Percentiles rank a stretch among this genome's conserved stretches.
phyloP scores from a whole-genome alignment of 2,888 invertebrate species.

The Chrysolina americana region DNA sequence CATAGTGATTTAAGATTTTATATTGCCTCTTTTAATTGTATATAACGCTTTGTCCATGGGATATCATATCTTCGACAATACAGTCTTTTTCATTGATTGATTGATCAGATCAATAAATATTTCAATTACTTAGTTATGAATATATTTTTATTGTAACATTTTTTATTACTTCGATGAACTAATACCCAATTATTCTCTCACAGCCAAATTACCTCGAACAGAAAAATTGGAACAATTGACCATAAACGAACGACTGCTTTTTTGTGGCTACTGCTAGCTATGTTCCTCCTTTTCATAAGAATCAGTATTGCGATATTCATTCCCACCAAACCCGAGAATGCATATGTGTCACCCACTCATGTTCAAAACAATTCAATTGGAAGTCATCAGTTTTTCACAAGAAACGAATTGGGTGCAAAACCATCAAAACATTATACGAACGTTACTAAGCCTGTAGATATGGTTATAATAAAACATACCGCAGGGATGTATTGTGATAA shows the following conservation, averaged over 20 bases:
- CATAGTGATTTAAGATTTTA: too few species aligned
- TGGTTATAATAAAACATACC: conserved; percentile 72
- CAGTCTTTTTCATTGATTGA: too few species aligned
- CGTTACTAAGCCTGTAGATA: conserved; percentile 35
- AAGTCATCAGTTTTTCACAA: conserved; percentile 15
- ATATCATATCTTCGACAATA: too few species aligned
- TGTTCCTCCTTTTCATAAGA: conserved; percentile 1
- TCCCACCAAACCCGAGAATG: conserved; percentile 12
- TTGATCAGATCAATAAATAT: too few species aligned
- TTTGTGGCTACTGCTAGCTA: conserved; percentile 10
- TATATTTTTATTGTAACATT: too few species aligned
- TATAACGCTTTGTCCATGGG: too few species aligned
- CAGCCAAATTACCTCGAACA: conserved; percentile 13
- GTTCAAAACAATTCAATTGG: conserved; percentile 1
- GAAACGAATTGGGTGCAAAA: conserved; percentile 74
- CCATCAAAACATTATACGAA: conserved; percentile 64
- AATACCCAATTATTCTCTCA: neutral
- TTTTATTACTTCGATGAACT: neutral
- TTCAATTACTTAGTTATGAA: neutral
- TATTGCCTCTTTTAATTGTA: too few species aligned
- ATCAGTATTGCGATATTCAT: neutral
- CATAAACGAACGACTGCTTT: neutral
- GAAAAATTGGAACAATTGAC: neutral
- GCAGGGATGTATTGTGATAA: conserved; percentile 69
- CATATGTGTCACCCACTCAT: neutral